A percentile compares a stretch with the other conserved stretches of the same genome.
These are phyloP conservation scores for Drosophila leonis DNA, from an alignment of 2,888 invertebrate species.

Conservation along the genomic window DNA sequence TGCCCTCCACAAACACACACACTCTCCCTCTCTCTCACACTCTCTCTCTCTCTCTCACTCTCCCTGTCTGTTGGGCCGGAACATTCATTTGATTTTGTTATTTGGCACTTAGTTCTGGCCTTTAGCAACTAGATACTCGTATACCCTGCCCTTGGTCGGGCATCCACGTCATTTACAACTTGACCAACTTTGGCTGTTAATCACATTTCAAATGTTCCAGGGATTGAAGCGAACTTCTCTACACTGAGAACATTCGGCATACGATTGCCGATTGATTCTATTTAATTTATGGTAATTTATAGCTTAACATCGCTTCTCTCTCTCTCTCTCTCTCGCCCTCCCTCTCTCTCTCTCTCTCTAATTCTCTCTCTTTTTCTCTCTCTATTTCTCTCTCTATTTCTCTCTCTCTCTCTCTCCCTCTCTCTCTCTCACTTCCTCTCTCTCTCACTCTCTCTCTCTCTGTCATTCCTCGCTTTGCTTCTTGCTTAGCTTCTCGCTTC, in stretches of 20 bases:
- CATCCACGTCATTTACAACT: conserved; percentile 15
- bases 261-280: no score
- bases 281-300: no score
- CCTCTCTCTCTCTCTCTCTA: background rate
- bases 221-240: background rate
- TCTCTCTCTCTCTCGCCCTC: background rate
- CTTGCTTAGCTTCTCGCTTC: background rate
- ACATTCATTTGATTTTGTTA: conserved; percentile 72
- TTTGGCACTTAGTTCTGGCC: conserved; percentile 65
- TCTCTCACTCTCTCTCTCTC: background rate
- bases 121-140: conserved; percentile 2
- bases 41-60: background rate
- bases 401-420: background rate
- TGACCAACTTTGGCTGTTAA: conserved; percentile 23
- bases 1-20: background rate
- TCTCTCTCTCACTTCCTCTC: no score
- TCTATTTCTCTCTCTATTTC: background rate
- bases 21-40: background rate
- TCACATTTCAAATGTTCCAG: conserved; percentile 4
- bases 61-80: conserved; percentile 4
- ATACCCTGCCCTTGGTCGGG: conserved; percentile 20
- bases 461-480: background rate
- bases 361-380: no score
- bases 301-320: background rate
- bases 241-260: background rate